phyloP scores from a whole-genome alignment of 2,113 vertebrate species.

The Coracopsis vasa region DNA sequence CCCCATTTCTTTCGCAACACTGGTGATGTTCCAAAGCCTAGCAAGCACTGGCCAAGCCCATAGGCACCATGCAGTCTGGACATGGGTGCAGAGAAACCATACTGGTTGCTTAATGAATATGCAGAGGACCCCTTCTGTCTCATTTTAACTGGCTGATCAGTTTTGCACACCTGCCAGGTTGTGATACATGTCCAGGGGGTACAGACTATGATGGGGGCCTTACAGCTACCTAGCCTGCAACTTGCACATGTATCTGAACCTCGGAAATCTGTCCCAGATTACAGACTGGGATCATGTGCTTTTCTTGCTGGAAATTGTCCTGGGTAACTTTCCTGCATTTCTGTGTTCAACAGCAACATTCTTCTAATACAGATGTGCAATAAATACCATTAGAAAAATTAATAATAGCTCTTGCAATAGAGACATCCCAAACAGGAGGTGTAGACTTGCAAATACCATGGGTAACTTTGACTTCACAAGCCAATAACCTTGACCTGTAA shows the following conservation, averaged over 20 bases:
- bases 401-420: background rate
- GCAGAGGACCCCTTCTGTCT: background rate
- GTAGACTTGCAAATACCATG: background rate
- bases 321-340: background rate
- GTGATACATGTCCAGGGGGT: fast-evolving
- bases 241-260: background rate
- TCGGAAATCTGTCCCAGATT: background rate
- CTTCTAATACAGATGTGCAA: background rate
- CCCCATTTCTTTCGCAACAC: background rate
- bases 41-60: background rate
- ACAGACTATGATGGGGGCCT: background rate
- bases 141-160: background rate
- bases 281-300: background rate
- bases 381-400: background rate
- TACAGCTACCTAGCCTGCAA: background rate
- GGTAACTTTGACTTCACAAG: background rate
- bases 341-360: background rate
- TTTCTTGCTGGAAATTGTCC: background rate
- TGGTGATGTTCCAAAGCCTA: background rate
- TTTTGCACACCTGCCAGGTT: background rate
- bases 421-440: background rate
- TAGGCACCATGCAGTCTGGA: background rate
- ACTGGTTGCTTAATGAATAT: background rate
- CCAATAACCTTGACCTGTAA: slow-evolving; percentile 14
- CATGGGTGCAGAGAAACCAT: fast-evolving